Conservation (phyloP, 2,888 invertebrate species). For the Malthinus flaveolus region DNA sequence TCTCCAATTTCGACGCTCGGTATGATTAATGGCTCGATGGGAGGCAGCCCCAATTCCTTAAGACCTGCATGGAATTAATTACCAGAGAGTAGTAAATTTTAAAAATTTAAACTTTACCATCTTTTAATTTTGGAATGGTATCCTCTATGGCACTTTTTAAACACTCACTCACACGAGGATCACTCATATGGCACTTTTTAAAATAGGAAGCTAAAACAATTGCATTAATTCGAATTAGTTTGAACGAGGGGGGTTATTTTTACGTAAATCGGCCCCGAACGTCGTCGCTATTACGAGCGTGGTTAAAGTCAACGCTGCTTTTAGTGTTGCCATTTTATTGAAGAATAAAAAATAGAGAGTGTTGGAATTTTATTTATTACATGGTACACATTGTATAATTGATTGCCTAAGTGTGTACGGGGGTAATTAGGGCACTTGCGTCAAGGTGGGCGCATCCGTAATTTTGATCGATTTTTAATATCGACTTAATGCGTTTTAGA, state of each 20-base stretch:
- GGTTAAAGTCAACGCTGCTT: not conserved
- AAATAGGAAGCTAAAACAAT: slow-evolving; percentile 46
- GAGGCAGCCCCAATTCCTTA: not conserved
- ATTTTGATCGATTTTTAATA: no score
- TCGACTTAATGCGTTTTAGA: no score
- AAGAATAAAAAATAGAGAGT: no score
- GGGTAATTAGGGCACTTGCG: no score
- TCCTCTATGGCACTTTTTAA: slow-evolving; percentile 61
- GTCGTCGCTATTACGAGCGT: not conserved
- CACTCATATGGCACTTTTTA: slow-evolving; percentile 60
- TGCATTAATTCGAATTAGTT: not conserved
- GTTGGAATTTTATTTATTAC: no score
- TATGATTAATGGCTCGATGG: not conserved
- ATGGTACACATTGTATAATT: no score
- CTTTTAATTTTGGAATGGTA: slow-evolving; percentile 60
- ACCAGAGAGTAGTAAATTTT: not conserved
- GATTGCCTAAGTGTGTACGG: no score
- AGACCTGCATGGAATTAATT: not conserved
- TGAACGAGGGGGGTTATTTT: not conserved
- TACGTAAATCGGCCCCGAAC: not conserved
- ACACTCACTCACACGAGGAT: slow-evolving; percentile 62
- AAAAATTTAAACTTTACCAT: slow-evolving; percentile 26
- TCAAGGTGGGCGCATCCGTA: no score
- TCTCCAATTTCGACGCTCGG: not conserved
- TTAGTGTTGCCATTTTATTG: no score